phyloP scores from a whole-genome alignment of 2,888 invertebrate species.

The Microctonus hyperodae region DNA sequence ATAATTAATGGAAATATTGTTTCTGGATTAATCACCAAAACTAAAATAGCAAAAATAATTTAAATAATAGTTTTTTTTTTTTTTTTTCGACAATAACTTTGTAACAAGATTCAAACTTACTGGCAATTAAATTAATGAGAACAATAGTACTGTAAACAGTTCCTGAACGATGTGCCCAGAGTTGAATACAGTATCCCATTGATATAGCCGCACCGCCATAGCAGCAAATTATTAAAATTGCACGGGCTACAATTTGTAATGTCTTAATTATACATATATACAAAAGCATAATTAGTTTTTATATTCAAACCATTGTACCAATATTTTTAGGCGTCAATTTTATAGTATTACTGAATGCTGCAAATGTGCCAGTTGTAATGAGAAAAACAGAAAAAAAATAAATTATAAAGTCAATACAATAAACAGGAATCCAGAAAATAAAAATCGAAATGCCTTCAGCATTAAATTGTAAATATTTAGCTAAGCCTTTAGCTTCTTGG shows the following conservation, averaged over 20 bases:
- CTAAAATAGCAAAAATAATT: conserved; percentile 21
- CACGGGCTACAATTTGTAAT: conserved; percentile 28
- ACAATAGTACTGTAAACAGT: conserved; percentile 34
- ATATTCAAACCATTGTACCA: conserved; percentile 5
- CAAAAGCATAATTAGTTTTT: neutral
- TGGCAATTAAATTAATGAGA: conserved; percentile 31
- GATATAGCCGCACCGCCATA: conserved; percentile 39
- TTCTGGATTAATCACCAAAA: conserved; percentile 30
- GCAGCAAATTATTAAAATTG: conserved; percentile 33
- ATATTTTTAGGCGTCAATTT: conserved; percentile 2
- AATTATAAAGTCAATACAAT: conserved; percentile 38
- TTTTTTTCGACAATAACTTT: neutral
- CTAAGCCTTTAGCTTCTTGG: conserved; percentile 32
- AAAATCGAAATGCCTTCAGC: conserved; percentile 32
- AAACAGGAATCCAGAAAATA: conserved; percentile 42
- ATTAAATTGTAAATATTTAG: conserved; percentile 40
- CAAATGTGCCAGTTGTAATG: conserved; percentile 7
- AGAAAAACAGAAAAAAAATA: conserved; percentile 33
- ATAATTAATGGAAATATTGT: conserved; percentile 28
- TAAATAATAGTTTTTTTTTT: neutral
- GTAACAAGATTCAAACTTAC: conserved; percentile 19
- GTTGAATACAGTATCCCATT: conserved; percentile 40
- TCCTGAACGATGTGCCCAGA: conserved; percentile 28
- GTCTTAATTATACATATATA: neutral
- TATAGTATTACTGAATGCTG: neutral